phyloP scores from a whole-genome alignment of 37 sponge, comb jelly and placozoan species.

The Mnemiopsis leidyi region DNA sequence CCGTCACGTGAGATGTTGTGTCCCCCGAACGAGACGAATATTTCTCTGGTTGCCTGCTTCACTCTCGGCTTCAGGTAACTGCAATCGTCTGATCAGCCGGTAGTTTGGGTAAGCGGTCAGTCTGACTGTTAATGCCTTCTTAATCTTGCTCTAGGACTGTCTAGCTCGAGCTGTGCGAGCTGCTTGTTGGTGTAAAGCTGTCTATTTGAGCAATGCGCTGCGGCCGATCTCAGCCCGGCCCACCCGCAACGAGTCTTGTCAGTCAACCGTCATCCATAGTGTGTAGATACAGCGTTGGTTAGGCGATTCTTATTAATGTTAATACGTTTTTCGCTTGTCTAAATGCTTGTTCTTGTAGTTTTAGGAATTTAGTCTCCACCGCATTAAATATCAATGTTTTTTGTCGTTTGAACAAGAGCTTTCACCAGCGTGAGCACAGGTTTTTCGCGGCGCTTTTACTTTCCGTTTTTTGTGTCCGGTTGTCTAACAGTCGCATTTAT shows the following conservation, averaged over 20 bases:
- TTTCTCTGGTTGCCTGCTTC: background rate
- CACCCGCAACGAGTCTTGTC: background rate
- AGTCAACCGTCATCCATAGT: background rate
- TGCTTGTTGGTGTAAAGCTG: background rate
- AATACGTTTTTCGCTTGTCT: background rate
- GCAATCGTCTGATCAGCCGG: background rate
- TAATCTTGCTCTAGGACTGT: background rate
- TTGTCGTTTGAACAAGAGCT: background rate
- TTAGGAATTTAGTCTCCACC: background rate
- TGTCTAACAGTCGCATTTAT: too few relatives aligned
- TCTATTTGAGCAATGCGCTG: background rate
- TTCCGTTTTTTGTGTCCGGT: too few relatives aligned
- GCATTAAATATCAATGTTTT: background rate
- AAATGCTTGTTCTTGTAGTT: background rate
- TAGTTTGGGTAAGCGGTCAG: background rate
- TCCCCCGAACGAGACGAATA: conserved; percentile 21
- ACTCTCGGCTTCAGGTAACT: conserved; percentile 24
- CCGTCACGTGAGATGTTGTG: background rate
- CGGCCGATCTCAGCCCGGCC: background rate
- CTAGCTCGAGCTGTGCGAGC: background rate
- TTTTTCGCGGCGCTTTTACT: too few relatives aligned
- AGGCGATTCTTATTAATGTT: background rate
- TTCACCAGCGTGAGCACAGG: too few relatives aligned
- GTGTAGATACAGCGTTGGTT: background rate
- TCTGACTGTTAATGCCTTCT: background rate